These are phyloP conservation scores for Gopherus flavomarginatus DNA, from an alignment of 2,113 vertebrate genomes.

Conservation along the genomic window DNA sequence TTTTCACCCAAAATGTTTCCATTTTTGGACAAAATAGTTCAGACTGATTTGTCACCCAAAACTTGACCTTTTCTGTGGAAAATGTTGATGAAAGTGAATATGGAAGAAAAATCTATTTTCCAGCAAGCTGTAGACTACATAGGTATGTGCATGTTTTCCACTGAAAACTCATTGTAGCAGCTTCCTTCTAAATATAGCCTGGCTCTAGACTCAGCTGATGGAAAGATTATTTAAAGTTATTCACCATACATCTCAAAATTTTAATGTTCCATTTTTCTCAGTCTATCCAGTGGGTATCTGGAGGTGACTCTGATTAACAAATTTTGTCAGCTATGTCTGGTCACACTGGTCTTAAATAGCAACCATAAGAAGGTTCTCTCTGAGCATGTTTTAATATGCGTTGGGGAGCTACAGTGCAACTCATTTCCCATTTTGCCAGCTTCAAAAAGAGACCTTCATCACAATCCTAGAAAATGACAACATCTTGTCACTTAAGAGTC, in stretches of 20 bases:
- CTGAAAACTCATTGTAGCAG: conserved; percentile 44
- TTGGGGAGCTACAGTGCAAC: background rate
- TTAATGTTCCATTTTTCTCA: conserved; percentile 62
- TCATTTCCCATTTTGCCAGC: background rate
- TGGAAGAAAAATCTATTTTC: background rate
- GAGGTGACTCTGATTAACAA: conserved; percentile 50
- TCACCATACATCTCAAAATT: conserved; percentile 56
- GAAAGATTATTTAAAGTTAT: background rate
- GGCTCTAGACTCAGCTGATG: conserved; percentile 57
- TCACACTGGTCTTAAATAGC: background rate
- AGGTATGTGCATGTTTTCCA: background rate
- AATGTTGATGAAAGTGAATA: background rate
- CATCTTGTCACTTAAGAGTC: fast-evolving
- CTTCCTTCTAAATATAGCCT: conserved; percentile 58
- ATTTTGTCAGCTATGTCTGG: conserved; percentile 43
- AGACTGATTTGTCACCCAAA: conserved; percentile 25
- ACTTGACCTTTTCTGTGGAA: background rate
- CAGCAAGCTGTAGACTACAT: background rate
- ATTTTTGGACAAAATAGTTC: background rate
- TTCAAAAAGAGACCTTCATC: background rate
- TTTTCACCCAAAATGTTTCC: conserved; percentile 18
- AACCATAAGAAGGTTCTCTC: background rate
- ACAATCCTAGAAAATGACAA: background rate
- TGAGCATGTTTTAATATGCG: conserved; percentile 17
- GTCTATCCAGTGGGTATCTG: conserved; percentile 44